Conservation (phyloP, 2,113 vertebrate species). For the Crotalus helleri region DNA sequence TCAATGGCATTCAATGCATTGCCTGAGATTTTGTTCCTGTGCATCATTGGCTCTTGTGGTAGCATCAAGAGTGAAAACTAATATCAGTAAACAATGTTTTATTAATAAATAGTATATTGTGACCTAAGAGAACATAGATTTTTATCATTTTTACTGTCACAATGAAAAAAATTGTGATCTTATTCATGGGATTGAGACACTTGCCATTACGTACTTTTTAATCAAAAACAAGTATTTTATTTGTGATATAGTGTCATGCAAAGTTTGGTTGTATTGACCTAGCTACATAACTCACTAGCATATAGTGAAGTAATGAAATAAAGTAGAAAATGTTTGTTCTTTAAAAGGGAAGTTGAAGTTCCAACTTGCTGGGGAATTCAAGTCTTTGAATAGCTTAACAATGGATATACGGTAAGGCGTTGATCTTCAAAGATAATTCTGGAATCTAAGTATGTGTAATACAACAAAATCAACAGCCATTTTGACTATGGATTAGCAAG, state of each 20-base stretch:
- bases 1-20: neutral
- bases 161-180: neutral
- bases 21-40: neutral
- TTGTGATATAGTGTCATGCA: neutral
- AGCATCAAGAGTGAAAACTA: neutral
- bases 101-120: neutral
- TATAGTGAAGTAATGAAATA: neutral
- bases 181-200: neutral
- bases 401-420: neutral
- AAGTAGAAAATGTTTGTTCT: neutral
- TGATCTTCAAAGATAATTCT: neutral
- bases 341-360: neutral
- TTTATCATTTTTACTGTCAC: neutral
- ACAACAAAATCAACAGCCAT: neutral
- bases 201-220: neutral
- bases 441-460: neutral
- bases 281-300: neutral
- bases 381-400: neutral
- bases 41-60: neutral
- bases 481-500: neutral
- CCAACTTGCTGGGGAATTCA: neutral
- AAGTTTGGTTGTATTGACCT: neutral
- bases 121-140: neutral
- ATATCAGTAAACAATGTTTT: neutral
- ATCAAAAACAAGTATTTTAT: neutral